Evolutionary conservation across 2,797 vertebrate genomes (phyloP), one percentile per base, ranked within the genome.

Genomic region (Tapera naevia): DNA sequence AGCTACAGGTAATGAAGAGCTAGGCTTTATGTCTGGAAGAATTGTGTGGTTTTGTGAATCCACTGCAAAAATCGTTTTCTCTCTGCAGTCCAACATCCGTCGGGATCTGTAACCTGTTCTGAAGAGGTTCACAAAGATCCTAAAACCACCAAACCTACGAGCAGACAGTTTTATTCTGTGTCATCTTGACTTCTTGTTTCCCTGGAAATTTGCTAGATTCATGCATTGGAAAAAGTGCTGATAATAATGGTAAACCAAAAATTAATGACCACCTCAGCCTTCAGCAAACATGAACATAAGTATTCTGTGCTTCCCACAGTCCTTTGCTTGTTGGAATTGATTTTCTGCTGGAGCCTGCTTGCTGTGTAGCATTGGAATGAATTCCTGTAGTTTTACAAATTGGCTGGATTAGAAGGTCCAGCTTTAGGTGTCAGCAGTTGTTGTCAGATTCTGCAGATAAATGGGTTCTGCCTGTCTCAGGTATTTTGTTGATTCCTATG

Each of bases 351-450:
- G 69, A 87, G 69, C 0, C 6, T 80, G 53, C 85, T 93, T 72
- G 57, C 81, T 53, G 35, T 72, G 75, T 46, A 88, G 82, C 72
- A 39, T 73, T 62, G 70, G 87, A 93, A 95, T 93, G 89, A 93
- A 66, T 88, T 92, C 62, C 66, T 75, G 85, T 86, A 88, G 82
- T 74, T 86, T 70, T 88, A 91, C 92, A 89, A 89, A 93, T 89
- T 75, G 76, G 14, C 46, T 69, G 48, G 84, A 86, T 92, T 94
- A 93, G 86, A 65, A 88, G 65, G 72, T 91, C 85, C 1, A 1
- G 50, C 65, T 82, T 88, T 75, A 28, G 56, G 12, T n/a, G 61
- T 75, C 61, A 58, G 72, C 69, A 69, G 60, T 27, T 53, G 48
- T 39, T 86, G 89, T 84, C 87, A 86, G 51, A 50, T 88, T 88